Evolutionary conservation across 2,888 invertebrate genomes (phyloP), one percentile per base, ranked within the genome.

Genomic region (Sesamia inferens): DNA sequence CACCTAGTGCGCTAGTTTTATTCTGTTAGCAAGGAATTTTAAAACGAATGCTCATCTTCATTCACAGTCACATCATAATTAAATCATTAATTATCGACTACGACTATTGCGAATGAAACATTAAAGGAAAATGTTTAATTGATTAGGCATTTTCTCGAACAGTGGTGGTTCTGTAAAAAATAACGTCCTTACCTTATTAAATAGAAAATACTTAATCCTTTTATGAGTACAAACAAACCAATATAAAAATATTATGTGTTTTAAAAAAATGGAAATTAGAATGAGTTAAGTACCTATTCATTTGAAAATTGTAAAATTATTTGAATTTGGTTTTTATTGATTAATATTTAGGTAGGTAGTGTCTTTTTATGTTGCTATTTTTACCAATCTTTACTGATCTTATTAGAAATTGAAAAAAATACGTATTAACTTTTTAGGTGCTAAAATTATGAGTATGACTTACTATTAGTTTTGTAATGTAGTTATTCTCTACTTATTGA

Each of bases 151-250:
- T 54, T 44, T 31, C 31, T 57, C 39, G 24, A 84, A 84, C 82
- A 83, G 82, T 83, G 82, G 82, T 83, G 84, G 83, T 84, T 68
- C 22, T 47, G 16, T 19, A 63, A 47, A 61, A 57, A 48, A 4
- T n/a, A 22, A 62, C 13, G 13, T 13, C 39, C 6, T 3, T 42
- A 31, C 31, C 31, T 31, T 31, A 31, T 31, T 31, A 31, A 31
- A 31, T 31, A 31, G 31, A 31, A 47, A 31, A 47, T n/a, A 63
- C 2, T 62, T 31, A 31, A 31, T 13, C 6, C 39, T 65, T 24
- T 14, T 42, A 54, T 42, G 7, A 54, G 24, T 42, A 8, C 42
- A 14, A 68, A 44, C 16, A 65, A 69, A 67, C 39, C 39, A 10
- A 42, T 51, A 14, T 14, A 14, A 24, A 57, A 58, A 5, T 2